These are phyloP conservation scores for Rotaria sp. DNA, from an alignment of 2,888 invertebrate genomes.

Conservation along the genomic window DNA sequence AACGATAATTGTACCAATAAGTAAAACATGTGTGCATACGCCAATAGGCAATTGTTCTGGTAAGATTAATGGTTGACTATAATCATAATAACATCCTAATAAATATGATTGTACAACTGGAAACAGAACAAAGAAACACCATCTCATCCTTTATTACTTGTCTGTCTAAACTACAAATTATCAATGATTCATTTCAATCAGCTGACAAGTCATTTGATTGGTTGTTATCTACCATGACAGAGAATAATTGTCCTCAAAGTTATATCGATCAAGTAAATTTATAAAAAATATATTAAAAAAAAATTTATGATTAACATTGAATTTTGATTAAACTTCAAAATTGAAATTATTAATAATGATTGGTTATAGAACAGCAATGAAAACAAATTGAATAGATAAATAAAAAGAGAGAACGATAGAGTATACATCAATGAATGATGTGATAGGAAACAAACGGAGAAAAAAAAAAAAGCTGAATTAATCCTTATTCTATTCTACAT, in stretches of 20 bases:
- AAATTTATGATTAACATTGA: neutral
- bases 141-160: neutral
- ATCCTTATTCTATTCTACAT: neutral
- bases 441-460: neutral
- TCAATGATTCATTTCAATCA: neutral
- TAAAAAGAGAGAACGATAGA: neutral
- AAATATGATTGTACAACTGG: neutral
- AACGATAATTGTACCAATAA: conserved; percentile 12
- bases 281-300: neutral
- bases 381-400: neutral
- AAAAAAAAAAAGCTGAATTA: neutral
- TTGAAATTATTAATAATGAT: neutral
- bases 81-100: conserved; percentile 36
- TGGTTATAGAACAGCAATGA: neutral
- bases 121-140: neutral
- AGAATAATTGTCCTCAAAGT: neutral
- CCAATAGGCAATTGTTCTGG: conserved; percentile 28
- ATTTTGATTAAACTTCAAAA: neutral
- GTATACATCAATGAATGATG: neutral
- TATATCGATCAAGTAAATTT: neutral
- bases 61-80: conserved; percentile 11
- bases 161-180: neutral
- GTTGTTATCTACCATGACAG: neutral
- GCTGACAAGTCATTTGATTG: neutral
- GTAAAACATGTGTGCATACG: conserved; percentile 33